Evolutionary conservation across 2,797 vertebrate species (phyloP).

Genomic region (Amblyopsis hoosieri): DNA sequence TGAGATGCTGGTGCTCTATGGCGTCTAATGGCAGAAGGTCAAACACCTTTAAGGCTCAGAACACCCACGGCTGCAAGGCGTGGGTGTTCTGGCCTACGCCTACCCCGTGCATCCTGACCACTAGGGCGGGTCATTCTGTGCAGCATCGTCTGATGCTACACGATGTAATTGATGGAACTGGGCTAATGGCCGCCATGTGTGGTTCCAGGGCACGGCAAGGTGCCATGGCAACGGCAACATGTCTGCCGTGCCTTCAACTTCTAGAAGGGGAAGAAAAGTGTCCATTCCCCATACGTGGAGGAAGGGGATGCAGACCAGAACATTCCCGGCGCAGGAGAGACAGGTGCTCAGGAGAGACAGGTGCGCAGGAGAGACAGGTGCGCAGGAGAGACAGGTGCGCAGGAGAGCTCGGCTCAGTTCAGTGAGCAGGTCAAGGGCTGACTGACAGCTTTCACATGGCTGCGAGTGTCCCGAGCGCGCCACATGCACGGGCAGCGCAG

Average conservation of each 20-base stretch:
- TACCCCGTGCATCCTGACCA: too few species aligned
- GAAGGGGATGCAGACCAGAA: not conserved
- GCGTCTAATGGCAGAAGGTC: too few species aligned
- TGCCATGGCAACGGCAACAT: too few species aligned
- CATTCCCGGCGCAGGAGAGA: conserved; percentile 22
- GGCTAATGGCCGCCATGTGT: too few species aligned
- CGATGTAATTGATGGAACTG: too few species aligned
- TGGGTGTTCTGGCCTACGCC: too few species aligned
- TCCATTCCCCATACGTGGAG: conserved; percentile 8
- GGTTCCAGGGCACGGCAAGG: too few species aligned
- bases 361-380: not conserved
- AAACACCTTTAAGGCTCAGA: too few species aligned
- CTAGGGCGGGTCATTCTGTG: not conserved
- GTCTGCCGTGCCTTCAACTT: too few species aligned
- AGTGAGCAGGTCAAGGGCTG: conserved; percentile 67
- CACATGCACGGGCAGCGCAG: conserved; percentile 81
- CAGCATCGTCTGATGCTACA: not conserved
- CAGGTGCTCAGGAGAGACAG: too few species aligned
- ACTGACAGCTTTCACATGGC: conserved; percentile 78
- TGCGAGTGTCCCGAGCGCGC: conserved; percentile 79
- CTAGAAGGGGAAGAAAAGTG: not conserved
- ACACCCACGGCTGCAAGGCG: too few species aligned
- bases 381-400: conserved; percentile 19
- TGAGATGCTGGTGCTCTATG: too few species aligned
- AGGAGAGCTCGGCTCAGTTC: conserved; percentile 42